Evolutionary conservation across 2,797 vertebrate species (phyloP).

Genomic region (Mionectes olivaceus): DNA sequence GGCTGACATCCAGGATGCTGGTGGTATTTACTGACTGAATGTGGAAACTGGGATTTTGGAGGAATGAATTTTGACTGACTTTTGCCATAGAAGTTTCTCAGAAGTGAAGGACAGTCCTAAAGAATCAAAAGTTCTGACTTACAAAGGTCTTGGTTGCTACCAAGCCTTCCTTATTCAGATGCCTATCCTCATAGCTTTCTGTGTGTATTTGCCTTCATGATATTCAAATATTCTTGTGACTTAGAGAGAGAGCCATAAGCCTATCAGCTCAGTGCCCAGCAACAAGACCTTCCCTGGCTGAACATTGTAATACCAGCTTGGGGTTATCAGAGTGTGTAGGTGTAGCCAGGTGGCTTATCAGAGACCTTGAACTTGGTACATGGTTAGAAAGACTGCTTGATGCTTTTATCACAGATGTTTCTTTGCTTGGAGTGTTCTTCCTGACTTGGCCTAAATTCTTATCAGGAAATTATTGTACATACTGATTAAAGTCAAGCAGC

Average conservation of each 20-base stretch:
- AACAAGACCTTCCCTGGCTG: slow-evolving; percentile 57
- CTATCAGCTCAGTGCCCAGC: slow-evolving; percentile 22
- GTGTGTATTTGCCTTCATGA: not conserved
- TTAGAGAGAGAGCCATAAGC: not conserved
- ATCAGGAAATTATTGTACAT: not conserved
- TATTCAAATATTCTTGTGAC: not conserved
- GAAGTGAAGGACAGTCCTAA: not conserved
- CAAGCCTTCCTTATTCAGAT: not conserved
- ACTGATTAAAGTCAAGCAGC: not conserved
- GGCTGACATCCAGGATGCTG: not conserved
- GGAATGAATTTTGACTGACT: not conserved
- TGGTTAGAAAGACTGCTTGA: slow-evolving; percentile 44
- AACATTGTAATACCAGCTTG: slow-evolving; percentile 69
- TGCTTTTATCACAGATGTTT: slow-evolving; percentile 69
- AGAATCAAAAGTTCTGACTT: not conserved
- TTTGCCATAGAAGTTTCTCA: not conserved
- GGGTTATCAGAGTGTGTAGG: slow-evolving; percentile 48
- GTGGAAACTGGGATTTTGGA: not conserved
- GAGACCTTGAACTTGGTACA: slow-evolving; percentile 68
- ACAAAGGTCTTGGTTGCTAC: not conserved
- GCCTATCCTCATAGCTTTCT: not conserved
- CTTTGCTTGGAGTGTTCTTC: slow-evolving; percentile 31
- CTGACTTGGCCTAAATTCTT: slow-evolving; percentile 43
- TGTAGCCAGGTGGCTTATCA: slow-evolving; percentile 68
- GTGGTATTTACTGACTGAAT: not conserved